These are phyloP conservation scores for Nesoenas mayeri DNA, from an alignment of 2,113 vertebrate species.

Conservation along the genomic window DNA sequence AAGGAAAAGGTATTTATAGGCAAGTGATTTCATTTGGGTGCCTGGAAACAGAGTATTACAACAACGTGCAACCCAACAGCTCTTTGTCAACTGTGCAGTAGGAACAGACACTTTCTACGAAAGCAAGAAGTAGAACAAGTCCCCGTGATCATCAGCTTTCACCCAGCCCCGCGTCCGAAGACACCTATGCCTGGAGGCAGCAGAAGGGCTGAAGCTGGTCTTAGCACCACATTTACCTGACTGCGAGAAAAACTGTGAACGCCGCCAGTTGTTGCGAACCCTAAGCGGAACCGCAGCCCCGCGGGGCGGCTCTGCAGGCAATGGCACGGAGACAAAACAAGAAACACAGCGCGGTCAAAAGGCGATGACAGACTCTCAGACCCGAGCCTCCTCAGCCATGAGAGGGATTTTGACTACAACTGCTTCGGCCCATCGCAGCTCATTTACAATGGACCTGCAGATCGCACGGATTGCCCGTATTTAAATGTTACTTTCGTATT, in stretches of 20 bases:
- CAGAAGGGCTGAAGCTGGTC: constrained; percentile 25
- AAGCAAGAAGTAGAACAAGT: constrained; percentile 55
- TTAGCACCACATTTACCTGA: constrained; percentile 83
- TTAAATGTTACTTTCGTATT: too few species aligned
- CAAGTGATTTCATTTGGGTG: constrained; percentile 21
- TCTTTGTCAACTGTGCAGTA: constrained; percentile 74
- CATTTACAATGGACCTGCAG: neutral
- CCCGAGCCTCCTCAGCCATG: neutral
- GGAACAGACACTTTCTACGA: constrained; percentile 46
- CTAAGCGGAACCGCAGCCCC: constrained; percentile 78
- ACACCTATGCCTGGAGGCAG: neutral
- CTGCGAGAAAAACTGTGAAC: constrained; percentile 89
- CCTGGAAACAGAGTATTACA: constrained; percentile 19
- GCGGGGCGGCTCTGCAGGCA: constrained; percentile 70
- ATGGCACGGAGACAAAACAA: constrained; percentile 71
- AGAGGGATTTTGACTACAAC: neutral
- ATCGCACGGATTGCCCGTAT: fast-evolving
- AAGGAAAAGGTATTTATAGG: neutral
- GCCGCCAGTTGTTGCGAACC: constrained; percentile 88
- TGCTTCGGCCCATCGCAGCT: fast-evolving
- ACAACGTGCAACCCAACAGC: constrained; percentile 1
- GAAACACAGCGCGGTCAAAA: constrained; percentile 49
- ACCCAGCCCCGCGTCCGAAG: neutral
- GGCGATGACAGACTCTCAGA: neutral
- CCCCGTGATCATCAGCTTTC: neutral